phyloP scores from a whole-genome alignment of 2,113 vertebrate species.

The Oenanthe melanoleuca region DNA sequence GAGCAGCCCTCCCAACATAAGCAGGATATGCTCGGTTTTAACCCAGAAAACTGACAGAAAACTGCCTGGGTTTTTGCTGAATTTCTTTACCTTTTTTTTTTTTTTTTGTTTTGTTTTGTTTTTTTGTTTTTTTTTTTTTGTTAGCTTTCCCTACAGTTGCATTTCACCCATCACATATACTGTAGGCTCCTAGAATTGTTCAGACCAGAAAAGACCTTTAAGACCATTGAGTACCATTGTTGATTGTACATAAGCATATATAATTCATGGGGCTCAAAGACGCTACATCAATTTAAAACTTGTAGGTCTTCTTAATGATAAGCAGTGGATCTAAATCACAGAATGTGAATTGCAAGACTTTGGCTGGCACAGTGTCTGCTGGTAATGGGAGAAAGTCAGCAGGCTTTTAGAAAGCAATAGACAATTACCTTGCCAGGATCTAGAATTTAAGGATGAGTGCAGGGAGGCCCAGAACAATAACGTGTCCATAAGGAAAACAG shows the following conservation, averaged over 20 bases:
- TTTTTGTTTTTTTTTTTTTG: too few relatives aligned
- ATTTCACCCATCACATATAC: background rate
- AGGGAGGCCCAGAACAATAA: background rate
- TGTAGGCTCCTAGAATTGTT: background rate
- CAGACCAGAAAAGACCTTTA: background rate
- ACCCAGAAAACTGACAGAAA: background rate
- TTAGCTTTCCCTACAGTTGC: background rate
- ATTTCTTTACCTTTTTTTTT: background rate
- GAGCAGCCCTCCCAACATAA: background rate
- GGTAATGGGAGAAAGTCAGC: background rate
- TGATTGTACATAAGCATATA: background rate
- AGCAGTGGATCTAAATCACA: background rate
- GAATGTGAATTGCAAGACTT: background rate
- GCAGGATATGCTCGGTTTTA: background rate
- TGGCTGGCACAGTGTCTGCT: background rate
- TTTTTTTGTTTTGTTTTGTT: too few relatives aligned
- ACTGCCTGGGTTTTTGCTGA: background rate
- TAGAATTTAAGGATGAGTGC: background rate
- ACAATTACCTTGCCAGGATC: background rate
- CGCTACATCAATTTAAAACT: background rate
- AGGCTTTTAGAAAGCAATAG: conserved; percentile 7
- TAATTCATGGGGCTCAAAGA: background rate
- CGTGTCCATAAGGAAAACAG: background rate
- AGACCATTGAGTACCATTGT: background rate
- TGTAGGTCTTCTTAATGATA: background rate